Evolutionary conservation across 2,888 invertebrate species (phyloP).

Genomic region (Sussaba pulchella): DNA sequence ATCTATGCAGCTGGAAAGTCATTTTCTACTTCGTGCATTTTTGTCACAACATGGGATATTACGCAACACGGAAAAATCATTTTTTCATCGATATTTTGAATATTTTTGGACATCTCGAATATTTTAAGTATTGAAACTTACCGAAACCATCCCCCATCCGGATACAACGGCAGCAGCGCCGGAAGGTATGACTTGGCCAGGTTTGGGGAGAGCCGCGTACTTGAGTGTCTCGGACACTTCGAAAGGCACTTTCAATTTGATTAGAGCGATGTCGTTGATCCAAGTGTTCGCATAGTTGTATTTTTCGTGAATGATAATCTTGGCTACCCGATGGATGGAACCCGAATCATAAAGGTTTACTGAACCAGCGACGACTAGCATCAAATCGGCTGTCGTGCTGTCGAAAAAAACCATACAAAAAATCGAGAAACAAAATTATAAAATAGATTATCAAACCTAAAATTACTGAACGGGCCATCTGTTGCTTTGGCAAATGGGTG

Average conservation of each 20-base stretch:
- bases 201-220: slow-evolving; percentile 84
- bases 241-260: slow-evolving; percentile 77
- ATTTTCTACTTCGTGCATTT: no score
- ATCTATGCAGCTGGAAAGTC: no score
- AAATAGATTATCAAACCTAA: background rate
- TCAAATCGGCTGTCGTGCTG: background rate
- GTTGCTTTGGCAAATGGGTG: no score
- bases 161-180: slow-evolving; percentile 73
- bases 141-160: slow-evolving; percentile 79
- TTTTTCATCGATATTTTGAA: no score
- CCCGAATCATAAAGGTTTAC: slow-evolving; percentile 58
- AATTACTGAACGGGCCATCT: no score
- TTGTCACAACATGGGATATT: no score
- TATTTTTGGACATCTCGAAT: background rate
- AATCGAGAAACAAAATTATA: no score
- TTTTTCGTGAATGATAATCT: slow-evolving; percentile 69
- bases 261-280: slow-evolving; percentile 77
- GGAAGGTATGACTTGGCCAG: slow-evolving; percentile 67
- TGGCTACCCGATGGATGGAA: slow-evolving; percentile 42
- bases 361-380: slow-evolving; percentile 70
- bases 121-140: slow-evolving; percentile 48
- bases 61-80: no score
- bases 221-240: slow-evolving; percentile 83
- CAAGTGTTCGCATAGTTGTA: slow-evolving; percentile 67
- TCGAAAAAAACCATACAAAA: background rate